A percentile compares a stretch with the other conserved stretches of the same genome.
Evolutionary conservation across 2,888 invertebrate genomes (phyloP).

Genomic region (Mechanitis messenoides): DNA sequence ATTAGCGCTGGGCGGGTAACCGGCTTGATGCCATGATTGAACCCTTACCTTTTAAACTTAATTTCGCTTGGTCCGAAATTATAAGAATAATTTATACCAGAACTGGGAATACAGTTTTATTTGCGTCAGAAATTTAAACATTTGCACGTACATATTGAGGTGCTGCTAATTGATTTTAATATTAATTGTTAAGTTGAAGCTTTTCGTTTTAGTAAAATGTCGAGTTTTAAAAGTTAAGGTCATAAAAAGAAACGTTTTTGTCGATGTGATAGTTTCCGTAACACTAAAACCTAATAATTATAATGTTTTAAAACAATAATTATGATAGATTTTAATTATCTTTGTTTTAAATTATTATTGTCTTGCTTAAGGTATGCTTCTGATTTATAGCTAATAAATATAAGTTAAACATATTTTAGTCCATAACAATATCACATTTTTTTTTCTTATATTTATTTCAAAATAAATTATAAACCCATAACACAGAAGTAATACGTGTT

Average conservation of each 20-base stretch:
- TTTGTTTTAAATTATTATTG: no score
- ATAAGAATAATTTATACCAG: constrained; percentile 22
- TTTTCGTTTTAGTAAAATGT: not conserved
- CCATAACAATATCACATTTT: no score
- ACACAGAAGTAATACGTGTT: no score
- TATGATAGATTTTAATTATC: no score
- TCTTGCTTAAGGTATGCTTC: no score
- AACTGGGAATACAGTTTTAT: constrained; percentile 14
- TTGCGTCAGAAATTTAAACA: constrained; percentile 14
- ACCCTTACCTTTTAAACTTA: constrained; percentile 18
- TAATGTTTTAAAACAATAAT: not conserved
- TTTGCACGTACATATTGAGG: constrained; percentile 11
- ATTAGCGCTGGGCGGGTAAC: constrained; percentile 25
- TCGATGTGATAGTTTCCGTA: not conserved
- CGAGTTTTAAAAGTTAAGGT: not conserved
- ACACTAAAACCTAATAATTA: not conserved
- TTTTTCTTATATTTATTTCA: no score
- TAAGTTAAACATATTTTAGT: no score
- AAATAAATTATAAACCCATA: no score
- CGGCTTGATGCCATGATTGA: constrained; percentile 6
- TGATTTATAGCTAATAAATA: no score
- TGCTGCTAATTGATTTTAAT: constrained; percentile 7
- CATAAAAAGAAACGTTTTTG: no score
- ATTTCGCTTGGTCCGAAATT: constrained; percentile 21
- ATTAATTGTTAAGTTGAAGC: not conserved